A percentile compares a stretch with the other conserved stretches of the same genome.
Conservation (phyloP, 23 tunicate species). For the Halocynthia aurantium region DNA sequence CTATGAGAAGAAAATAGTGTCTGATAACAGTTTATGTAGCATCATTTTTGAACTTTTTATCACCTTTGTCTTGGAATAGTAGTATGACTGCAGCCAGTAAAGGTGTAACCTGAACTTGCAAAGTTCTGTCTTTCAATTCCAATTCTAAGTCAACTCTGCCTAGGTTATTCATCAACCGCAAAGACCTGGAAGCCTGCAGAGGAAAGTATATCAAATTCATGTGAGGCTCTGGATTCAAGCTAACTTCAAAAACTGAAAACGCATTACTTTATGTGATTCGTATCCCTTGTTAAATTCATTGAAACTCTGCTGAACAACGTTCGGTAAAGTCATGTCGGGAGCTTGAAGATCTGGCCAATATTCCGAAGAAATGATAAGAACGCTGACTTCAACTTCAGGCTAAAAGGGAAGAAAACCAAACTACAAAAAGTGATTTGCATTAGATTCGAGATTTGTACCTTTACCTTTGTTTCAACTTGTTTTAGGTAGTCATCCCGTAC, state of each 20-base stretch:
- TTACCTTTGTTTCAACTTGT: conserved; percentile 12
- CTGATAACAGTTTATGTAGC: neutral
- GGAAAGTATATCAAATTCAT: conserved; percentile 1
- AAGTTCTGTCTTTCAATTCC: conserved; percentile 42
- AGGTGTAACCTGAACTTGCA: conserved; percentile 46
- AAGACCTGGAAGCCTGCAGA: conserved; percentile 55
- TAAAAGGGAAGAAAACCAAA: neutral
- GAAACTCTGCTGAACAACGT: conserved; percentile 21
- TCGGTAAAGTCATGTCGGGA: conserved; percentile 46
- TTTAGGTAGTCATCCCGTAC: conserved; percentile 33
- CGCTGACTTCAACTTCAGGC: conserved; percentile 16
- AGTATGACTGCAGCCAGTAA: conserved; percentile 65
- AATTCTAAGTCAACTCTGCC: conserved; percentile 76
- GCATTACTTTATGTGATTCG: conserved; percentile 24
- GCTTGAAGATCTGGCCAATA: conserved; percentile 78
- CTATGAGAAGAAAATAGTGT: conserved; percentile 9
- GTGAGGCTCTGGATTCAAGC: conserved; percentile 25
- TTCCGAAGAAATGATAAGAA: conserved; percentile 62
- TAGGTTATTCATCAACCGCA: conserved; percentile 40
- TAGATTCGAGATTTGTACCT: neutral
- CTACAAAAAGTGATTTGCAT: neutral
- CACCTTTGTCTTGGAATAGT: conserved; percentile 58
- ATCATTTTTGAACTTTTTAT: neutral
- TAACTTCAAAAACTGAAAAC: neutral
- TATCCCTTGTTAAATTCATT: conserved; percentile 57